Conservation (phyloP, 2,797 vertebrate species). For the Macrochelys suwanniensis region DNA sequence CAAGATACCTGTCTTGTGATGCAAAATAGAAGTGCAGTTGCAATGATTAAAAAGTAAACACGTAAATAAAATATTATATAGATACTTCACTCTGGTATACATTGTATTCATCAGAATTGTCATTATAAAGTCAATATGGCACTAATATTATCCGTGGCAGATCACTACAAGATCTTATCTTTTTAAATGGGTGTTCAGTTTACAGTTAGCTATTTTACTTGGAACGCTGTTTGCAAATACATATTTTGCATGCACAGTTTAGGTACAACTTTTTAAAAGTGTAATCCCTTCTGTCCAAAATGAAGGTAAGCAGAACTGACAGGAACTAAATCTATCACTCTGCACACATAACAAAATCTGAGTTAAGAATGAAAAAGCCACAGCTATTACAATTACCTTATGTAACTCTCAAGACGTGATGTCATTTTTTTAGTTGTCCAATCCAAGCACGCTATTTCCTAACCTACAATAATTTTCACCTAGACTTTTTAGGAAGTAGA, state of each 20-base stretch:
- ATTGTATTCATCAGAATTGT: background rate
- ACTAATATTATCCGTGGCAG: background rate
- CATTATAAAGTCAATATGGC: background rate
- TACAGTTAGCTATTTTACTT: background rate
- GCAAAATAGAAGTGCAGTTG: slow-evolving; percentile 44
- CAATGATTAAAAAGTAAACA: background rate
- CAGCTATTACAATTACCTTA: background rate
- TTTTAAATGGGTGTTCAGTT: background rate
- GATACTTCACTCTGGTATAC: background rate
- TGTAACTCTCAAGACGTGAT: background rate
- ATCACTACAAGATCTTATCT: background rate
- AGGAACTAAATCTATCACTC: background rate
- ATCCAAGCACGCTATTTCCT: background rate
- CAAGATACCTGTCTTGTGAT: slow-evolving; percentile 23
- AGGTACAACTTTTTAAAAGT: background rate
- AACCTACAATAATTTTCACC: background rate
- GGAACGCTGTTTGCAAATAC: background rate
- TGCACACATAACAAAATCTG: background rate
- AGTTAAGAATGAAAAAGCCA: background rate
- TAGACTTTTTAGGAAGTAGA: background rate
- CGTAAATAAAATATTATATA: background rate
- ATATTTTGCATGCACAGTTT: background rate
- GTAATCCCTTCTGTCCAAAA: background rate
- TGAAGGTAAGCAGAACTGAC: background rate
- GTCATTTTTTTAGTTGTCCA: background rate